Evolutionary conservation across 2,888 invertebrate genomes (phyloP).

Genomic region (Prosapia bicincta): DNA sequence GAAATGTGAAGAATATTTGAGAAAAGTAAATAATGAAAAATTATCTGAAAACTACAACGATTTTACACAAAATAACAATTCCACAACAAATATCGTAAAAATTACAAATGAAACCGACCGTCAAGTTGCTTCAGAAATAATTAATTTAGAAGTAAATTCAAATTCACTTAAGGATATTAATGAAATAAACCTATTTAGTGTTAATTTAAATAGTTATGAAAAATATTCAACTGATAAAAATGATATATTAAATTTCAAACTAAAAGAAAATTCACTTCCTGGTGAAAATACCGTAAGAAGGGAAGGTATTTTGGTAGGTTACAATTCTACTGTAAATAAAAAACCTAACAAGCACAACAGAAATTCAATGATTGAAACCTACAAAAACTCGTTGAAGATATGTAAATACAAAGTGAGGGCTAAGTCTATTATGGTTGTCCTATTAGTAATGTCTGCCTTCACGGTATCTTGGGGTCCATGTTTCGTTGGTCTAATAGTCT

Average conservation of each 20-base stretch:
- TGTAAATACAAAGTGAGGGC: background rate
- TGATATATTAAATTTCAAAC: background rate
- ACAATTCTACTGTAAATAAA: background rate
- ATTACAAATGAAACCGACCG: no score
- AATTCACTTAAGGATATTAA: no score
- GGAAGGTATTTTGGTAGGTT: no score
- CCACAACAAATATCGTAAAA: no score
- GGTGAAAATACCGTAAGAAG: no score
- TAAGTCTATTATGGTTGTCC: background rate
- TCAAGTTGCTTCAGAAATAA: no score
- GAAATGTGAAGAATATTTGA: background rate
- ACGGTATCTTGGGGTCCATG: background rate
- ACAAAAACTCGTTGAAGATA: background rate
- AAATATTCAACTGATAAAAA: background rate
- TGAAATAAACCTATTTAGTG: no score
- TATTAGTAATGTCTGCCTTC: background rate
- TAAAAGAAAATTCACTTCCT: background rate
- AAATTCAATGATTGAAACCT: no score
- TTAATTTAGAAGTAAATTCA: no score
- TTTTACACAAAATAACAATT: no score
- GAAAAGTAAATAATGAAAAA: background rate
- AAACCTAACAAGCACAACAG: background rate
- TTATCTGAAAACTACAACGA: no score
- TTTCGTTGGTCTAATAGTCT: background rate
- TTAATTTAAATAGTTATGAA: background rate